Conservation (phyloP, 2,888 invertebrate genomes). For the Apeira syringaria region DNA sequence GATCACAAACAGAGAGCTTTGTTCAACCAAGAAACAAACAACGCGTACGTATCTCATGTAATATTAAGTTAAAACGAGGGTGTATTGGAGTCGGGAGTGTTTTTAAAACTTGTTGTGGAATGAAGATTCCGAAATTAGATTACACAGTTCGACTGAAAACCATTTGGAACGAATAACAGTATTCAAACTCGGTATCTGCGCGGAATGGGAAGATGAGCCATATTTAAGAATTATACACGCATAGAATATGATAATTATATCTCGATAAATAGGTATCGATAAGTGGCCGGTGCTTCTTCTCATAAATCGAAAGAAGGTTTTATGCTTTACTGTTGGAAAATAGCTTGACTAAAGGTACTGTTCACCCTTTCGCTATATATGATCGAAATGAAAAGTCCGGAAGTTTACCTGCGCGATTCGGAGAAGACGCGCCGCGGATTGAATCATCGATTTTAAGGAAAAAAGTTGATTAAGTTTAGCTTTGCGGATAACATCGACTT, state of each 20-base stretch:
- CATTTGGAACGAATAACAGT: constrained; percentile 1
- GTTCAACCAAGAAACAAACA: constrained; percentile 11
- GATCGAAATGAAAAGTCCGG: constrained; percentile 33
- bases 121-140: constrained; percentile 42
- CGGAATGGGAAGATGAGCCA: too few species aligned
- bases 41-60: constrained; percentile 15
- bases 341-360: constrained; percentile 4
- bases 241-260: too few species aligned
- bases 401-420: constrained; percentile 32
- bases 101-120: constrained; percentile 33
- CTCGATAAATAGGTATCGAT: too few species aligned
- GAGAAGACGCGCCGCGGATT: constrained; percentile 31
- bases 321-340: too few species aligned
- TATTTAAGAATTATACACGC: too few species aligned
- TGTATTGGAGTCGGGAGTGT: constrained; percentile 27
- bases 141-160: constrained; percentile 19
- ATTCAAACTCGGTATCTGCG: neutral
- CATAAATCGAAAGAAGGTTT: too few species aligned
- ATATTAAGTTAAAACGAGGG: constrained; percentile 17
- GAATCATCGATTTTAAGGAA: constrained; percentile 38
- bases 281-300: too few species aligned
- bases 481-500: constrained; percentile 16
- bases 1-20: constrained; percentile 20
- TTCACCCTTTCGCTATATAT: constrained; percentile 1
- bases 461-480: constrained; percentile 20